A percentile compares a stretch with the other conserved stretches of the same genome.
Conservation (phyloP, 2,888 invertebrate genomes). For the Nephrotoma flavescens region DNA sequence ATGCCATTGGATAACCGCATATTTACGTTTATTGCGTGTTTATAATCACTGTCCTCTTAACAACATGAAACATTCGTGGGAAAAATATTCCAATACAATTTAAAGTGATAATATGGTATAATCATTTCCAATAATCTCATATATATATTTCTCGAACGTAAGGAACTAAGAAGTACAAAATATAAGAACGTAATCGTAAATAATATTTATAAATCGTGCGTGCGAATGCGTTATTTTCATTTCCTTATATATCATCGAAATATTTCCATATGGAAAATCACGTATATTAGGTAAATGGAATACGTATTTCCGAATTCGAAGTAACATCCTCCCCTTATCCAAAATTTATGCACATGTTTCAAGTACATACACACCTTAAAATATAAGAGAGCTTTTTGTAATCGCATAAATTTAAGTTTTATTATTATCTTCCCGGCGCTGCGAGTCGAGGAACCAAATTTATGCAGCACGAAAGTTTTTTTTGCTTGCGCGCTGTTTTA, state of each 20-base stretch:
- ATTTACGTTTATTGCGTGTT: not conserved
- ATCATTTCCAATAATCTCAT: not conserved
- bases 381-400: not conserved
- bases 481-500: not conserved
- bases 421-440: not conserved
- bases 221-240: not conserved
- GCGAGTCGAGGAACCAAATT: not conserved
- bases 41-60: not conserved
- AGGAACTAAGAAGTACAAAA: not conserved
- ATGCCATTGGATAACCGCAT: not conserved
- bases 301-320: not conserved
- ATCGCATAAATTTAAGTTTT: not conserved
- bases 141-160: not conserved
- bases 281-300: not conserved
- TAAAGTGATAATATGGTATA: not conserved
- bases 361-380: not conserved
- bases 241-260: not conserved
- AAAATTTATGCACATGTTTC: not conserved
- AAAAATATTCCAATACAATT: not conserved
- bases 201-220: not conserved
- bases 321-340: not conserved
- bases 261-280: not conserved
- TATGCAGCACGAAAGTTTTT: not conserved
- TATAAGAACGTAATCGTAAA: not conserved
- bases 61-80: not conserved